Base-by-base conservation (phyloP, 1,140 invertebrate genomes). In the Pinna nobilis region DNA sequence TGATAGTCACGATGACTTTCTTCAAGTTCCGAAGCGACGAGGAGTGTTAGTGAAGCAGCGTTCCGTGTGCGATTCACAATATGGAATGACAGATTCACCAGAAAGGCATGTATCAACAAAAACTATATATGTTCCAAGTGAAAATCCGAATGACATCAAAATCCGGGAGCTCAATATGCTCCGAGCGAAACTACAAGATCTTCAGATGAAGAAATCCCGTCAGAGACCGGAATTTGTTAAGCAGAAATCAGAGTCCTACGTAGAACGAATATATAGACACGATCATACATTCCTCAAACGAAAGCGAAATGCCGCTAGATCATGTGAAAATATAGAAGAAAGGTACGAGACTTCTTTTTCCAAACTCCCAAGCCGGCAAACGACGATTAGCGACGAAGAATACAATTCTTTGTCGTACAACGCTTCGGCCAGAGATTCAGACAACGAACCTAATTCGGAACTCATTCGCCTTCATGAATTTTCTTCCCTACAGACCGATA, bases 201-300 rank as follows among this genome's bases (percentile, higher is more conserved):
- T 59, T 20, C 55, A 59, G 18, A 59, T n/a, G n/a, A 59, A 59
- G 20, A 59, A 59, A 59, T 59, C 9, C 0, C 33, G 55, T 35
- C 55, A 59, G 20, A 59, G 55, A 32, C 33, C 33, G 9, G 55
- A 59, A 35, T 59, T 59, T 3, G 30, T 59, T n/a, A 59, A 59
- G 28, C 55, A 59, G 30, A 59, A 59, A 59, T 59, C 55, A 35
- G 55, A 59, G 37, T 59, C 55, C 5, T 59, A 33, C 28, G 55
- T 59, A 7, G 55, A 59, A 35, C 55, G 55, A 59, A 59, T 59
- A n/a, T 59, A 59, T n/a, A 30, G 55, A 11, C 55, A 59, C 15
- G 55, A 59, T 33, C 55, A 59, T 20, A 59, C 55, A 33, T 59
- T 59, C 37, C 32, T 59, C 1, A 59, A 59, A 37, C 33, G 55